phyloP scores from a whole-genome alignment of 2,888 invertebrate genomes.

The Acanthopleura granulata region DNA sequence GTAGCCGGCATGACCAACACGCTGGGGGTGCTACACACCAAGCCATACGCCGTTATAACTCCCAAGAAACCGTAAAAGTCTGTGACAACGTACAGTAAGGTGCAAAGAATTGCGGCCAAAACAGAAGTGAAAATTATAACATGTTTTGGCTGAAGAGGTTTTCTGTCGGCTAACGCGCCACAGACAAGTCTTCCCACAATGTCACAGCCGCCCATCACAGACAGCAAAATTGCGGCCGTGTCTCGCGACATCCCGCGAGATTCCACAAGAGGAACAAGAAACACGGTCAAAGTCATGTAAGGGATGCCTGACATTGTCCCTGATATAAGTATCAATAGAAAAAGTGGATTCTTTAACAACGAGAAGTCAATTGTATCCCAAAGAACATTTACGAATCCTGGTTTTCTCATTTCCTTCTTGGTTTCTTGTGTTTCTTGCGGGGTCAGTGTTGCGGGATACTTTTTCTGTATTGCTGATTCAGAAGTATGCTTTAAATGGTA shows the following conservation, averaged over 20 bases:
- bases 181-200: constrained; percentile 8
- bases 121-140: neutral
- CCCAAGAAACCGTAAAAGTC: neutral
- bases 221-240: neutral
- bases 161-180: neutral
- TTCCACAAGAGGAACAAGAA: neutral
- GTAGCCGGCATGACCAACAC: neutral
- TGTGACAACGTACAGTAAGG: neutral
- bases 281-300: neutral
- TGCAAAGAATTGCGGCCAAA: neutral
- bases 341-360: neutral
- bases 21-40: neutral
- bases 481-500: neutral
- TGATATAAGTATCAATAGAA: neutral
- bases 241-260: constrained; percentile 2
- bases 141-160: neutral
- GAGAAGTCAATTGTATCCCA: neutral
- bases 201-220: constrained; percentile 2
- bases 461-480: neutral
- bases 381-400: neutral
- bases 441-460: neutral
- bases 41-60: neutral
- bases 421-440: neutral
- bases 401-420: neutral
- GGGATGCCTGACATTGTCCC: neutral